Evolutionary conservation across 2,113 vertebrate genomes (phyloP).

Genomic region (Connochaetes taurinus): DNA sequence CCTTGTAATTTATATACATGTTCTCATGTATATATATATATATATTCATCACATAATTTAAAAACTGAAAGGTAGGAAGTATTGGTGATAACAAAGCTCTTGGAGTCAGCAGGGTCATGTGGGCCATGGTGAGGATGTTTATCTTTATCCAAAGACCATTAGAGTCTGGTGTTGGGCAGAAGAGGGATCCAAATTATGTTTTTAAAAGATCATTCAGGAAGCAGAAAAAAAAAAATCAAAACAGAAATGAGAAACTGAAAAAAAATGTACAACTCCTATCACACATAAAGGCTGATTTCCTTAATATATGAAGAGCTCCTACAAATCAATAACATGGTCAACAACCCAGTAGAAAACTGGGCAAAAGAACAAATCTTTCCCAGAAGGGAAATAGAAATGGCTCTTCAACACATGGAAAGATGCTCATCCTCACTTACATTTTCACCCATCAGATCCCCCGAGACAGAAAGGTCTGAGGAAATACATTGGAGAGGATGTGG

Average conservation of each 20-base stretch:
- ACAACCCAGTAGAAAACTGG: not conserved
- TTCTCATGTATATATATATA: not conserved
- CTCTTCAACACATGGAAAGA: not conserved
- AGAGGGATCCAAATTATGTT: not conserved
- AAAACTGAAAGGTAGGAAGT: not conserved
- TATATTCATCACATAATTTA: not conserved
- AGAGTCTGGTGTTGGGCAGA: not conserved
- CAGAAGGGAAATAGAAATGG: not conserved
- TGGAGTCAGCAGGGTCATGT: not conserved
- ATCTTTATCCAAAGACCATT: not conserved
- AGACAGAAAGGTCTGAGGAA: not conserved
- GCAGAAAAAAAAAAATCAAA: not conserved
- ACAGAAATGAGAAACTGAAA: not conserved
- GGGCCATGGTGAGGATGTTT: not conserved
- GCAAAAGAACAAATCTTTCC: not conserved
- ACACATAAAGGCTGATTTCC: not conserved
- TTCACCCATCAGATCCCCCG: not conserved
- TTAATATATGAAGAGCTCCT: not conserved
- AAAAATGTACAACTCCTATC: not conserved
- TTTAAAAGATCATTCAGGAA: not conserved
- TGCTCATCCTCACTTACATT: not conserved
- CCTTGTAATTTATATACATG: not conserved
- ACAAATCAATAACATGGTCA: not conserved
- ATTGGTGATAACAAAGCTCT: not conserved
- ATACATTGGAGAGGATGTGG: not conserved